Percentiles rank a stretch among this genome's conserved stretches.
Evolutionary conservation across 92 coral and sea anemone genomes (phyloP).

Genomic region (Palythoa heliodiscus): DNA sequence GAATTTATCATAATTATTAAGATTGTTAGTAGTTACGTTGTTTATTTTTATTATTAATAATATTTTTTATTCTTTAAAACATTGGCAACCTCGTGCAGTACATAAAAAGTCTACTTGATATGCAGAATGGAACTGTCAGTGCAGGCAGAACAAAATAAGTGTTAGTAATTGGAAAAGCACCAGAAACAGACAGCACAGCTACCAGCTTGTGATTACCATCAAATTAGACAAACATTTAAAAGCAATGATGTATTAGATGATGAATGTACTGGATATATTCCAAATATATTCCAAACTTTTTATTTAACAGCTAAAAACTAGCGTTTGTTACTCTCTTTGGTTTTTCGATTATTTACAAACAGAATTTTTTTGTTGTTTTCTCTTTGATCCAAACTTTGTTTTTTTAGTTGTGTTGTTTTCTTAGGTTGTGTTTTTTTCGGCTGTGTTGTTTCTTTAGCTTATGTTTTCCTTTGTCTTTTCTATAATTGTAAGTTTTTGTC

Average conservation of each 20-base stretch:
- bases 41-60: not conserved
- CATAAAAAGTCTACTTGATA: not conserved
- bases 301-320: no score
- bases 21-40: not conserved
- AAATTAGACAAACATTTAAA: not conserved
- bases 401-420: no score
- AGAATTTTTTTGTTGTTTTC: no score
- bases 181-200: not conserved
- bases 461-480: no score
- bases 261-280: not conserved
- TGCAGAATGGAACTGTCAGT: not conserved
- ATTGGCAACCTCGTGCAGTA: conserved; percentile 9
- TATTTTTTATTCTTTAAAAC: not conserved
- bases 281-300: no score
- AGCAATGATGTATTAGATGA: not conserved
- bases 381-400: no score
- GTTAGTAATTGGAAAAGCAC: not conserved
- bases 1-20: not conserved
- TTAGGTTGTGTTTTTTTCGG: no score
- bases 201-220: not conserved
- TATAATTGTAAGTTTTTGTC: no score
- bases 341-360: no score
- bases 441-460: no score
- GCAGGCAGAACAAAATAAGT: conserved; percentile 5
- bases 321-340: no score